Evolutionary conservation across 2,797 vertebrate genomes (phyloP).

Genomic region (Taeniopygia guttata): DNA sequence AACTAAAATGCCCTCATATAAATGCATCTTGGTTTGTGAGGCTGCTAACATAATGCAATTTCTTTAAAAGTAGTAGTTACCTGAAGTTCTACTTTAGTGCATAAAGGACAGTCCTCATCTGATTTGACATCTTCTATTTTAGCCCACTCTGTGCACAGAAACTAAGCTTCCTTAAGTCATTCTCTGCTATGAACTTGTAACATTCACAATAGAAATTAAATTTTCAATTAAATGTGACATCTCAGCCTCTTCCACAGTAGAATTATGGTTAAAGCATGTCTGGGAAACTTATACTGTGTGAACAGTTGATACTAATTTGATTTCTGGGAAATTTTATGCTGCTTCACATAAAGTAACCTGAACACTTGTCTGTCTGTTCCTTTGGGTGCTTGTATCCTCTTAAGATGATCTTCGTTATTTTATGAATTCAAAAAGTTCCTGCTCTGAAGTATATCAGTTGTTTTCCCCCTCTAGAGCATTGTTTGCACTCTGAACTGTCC

Average conservation of each 20-base stretch:
- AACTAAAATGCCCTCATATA: background rate
- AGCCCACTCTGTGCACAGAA: background rate
- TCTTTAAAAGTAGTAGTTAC: background rate
- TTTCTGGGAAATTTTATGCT: background rate
- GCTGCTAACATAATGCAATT: background rate
- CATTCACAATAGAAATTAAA: background rate
- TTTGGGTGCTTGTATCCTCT: background rate
- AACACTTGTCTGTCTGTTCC: background rate
- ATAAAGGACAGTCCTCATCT: background rate
- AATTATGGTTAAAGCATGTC: background rate
- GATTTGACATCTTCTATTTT: background rate
- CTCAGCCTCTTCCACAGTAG: background rate
- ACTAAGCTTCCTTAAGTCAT: background rate
- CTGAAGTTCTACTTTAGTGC: background rate
- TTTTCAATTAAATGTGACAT: background rate
- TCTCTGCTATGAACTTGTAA: background rate
- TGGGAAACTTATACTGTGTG: background rate
- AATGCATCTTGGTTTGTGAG: background rate
- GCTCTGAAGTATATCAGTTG: background rate
- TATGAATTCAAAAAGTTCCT: background rate
- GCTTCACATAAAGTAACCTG: background rate
- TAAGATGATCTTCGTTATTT: background rate
- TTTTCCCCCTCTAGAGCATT: background rate
- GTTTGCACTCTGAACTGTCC: background rate
- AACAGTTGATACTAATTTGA: background rate